Evolutionary conservation across 2,113 vertebrate genomes (phyloP), one percentile per base, ranked within the genome.

Genomic region (Lycocorax pyrrhopterus): DNA sequence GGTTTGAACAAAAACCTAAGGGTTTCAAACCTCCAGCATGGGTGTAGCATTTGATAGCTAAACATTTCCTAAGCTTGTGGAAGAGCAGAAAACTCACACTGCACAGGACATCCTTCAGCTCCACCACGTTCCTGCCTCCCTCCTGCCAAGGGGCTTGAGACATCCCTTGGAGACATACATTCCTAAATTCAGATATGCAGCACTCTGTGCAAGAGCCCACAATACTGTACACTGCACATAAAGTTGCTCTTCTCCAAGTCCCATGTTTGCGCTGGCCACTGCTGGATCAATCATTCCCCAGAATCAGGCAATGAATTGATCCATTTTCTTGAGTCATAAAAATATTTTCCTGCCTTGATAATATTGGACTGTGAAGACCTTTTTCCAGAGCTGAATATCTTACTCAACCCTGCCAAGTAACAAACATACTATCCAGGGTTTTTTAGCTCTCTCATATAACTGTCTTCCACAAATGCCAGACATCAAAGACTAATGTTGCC

Each of bases 401-500:
- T 58, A 69, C 16, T 88, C 72, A 92, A 29, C 12, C 10, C 49
- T 72, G 26, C 46, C 64, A 44, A 44, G 44, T 63, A 92, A 56
- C 44, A 88, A 80, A 83, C 39, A 44, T 13, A 39, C 49, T 76
- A 93, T 85, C 39, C 86, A 72, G 21, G 33, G 59, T 56, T 78
- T 89, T 93, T 84, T 67, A 93, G 30, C 56, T 46, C 53, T 59
- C 46, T 81, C 51, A 7, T 26, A 9, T 53, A 86, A 88, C 69
- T 44, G 55, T 66, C 77, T 90, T 75, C 25, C 56, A 72, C 49
- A 81, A 88, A 66, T 46, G 49, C 66, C 85, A 95, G 66, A 78
- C 83, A 89, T 85, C 81, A 92, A 81, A 93, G 69, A 82, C 41
- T 93, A 87, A 92, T 37, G 69, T 90, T 93, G 83, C 76, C 73